Evolutionary conservation across 2,888 invertebrate genomes (phyloP), one percentile per base, ranked within the genome.

Genomic region (Orthosia cruda): DNA sequence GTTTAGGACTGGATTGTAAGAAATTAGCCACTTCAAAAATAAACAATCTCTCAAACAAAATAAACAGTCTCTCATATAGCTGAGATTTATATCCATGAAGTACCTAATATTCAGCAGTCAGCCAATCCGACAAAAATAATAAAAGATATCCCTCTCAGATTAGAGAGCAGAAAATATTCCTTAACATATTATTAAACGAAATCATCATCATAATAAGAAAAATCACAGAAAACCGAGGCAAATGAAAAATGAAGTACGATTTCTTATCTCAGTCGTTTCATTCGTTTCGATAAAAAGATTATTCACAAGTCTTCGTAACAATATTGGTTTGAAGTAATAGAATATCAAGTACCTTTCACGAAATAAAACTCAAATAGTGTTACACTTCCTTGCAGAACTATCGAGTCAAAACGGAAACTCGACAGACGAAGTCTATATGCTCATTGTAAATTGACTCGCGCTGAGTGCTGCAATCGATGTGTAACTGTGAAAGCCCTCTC

Each of bases 391-490:
- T 26, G 15, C 50, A 9, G 52, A 77, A 69, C 64, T 57, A 81
- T 40, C 23, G 23, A 57, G 57, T 61, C 20, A 26, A 55, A 64
- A 55, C 32, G 12, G 15, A 50, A 71, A 26, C 52, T 77, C n/a
- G n/a, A 62, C 47, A 58, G 23, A 40, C 55, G 52, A 55, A 54
- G 83, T 54, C n/a, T 62, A 45, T 63, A 23, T 54, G 57, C 57
- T 79, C 65, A 78, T 70, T 83, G 62, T 66, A 78, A 80, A 78
- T 83, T 83, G 71, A 63, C 26, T 58, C 20, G 55, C 71, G 54
- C 54, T 40, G 66, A 78, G 62, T 63, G 63, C 66, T 66, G 45
- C 71, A 80, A 80, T 80, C 84, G 84, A 79, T 80, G 67, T 54
- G 45, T 55, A 64, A 59, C 57, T 32, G 49, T 66, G 65, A 32